Conservation (phyloP, 1,140 invertebrate species). For the Zelostemma sp. region DNA sequence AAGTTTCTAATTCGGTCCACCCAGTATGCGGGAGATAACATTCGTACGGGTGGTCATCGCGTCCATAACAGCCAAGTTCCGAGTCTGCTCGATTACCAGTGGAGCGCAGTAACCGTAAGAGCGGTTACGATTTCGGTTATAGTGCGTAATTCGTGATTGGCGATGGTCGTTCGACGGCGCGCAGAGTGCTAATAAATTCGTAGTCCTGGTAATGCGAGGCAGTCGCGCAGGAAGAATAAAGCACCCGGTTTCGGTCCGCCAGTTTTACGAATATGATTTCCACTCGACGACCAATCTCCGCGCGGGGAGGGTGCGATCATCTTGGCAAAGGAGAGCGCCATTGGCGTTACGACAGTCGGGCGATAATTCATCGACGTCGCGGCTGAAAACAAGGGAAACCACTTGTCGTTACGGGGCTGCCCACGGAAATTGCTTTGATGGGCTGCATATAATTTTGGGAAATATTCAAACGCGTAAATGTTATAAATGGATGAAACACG, state of each 20-base stretch:
- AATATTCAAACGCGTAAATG: not conserved
- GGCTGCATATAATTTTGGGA: conserved; percentile 14
- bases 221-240: conserved; percentile 58
- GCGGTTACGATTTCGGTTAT: conserved; percentile 63
- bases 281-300: conserved; percentile 43
- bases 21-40: conserved; percentile 55
- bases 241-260: conserved; percentile 62
- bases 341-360: conserved; percentile 52
- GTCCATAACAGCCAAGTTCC: conserved; percentile 52
- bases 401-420: conserved; percentile 46
- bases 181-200: conserved; percentile 67
- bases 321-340: conserved; percentile 48
- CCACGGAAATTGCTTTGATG: conserved; percentile 31
- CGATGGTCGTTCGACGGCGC: conserved; percentile 56
- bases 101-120: conserved; percentile 47
- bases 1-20: conserved; percentile 15
- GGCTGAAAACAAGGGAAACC: conserved; percentile 60
- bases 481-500: not conserved
- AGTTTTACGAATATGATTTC: conserved; percentile 69
- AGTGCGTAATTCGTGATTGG: conserved; percentile 67
- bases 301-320: conserved; percentile 44
- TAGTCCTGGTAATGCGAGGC: conserved; percentile 36
- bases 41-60: conserved; percentile 44
- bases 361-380: conserved; percentile 55
- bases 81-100: conserved; percentile 51